Base-by-base conservation (phyloP, 2,888 invertebrate species). In the Lottia scabra region DNA sequence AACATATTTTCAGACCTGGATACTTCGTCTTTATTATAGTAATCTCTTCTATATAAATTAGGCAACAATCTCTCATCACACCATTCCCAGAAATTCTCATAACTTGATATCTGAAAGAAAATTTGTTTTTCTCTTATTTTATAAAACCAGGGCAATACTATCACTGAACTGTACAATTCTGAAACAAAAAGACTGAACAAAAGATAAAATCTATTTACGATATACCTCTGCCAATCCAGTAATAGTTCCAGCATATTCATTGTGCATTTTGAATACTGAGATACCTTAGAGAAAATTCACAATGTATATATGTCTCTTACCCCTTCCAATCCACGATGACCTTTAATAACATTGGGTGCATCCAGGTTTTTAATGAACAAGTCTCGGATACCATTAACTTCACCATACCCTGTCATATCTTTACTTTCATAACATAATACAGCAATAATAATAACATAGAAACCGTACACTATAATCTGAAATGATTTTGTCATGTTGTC, bases 11-110 rank as follows among this genome's bases (percentile, higher is more conserved):
- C 5, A 75, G 63, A 44, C 26, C 48, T 0, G 3, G 56, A 8
- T 66, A 67, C 63, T 75, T 73, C 27, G 63, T 81, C 76, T 27
- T 74, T 75, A 70, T 80, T 81, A 48, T 80, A 81, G 43, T 46
- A 77, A 19, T 70, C 63, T 26, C 68, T 67, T 12, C 73, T 23
- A 63, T 78, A 81, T 46, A 81, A 66, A 13, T 76, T 73, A 16
- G 73, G 72, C 10, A 81, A 65, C 63, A 81, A 64, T 0, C 77
- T 75, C 67, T 77, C 72, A n/a, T 76, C 71, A 46, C 78, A 75
- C 81, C 80, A 81, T 62, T 77, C 75, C 80, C 80, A 81, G 68
- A 80, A 80, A 63, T 75, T 72, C 1, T 69, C 68, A 27, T 71
- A 70, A 19, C 69, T 65, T 15, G 43, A 15, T 16, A 78, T 72